Evolutionary conservation across 2,888 invertebrate genomes (phyloP), one percentile per base, ranked within the genome.

Genomic region (Sinopyrophorus schimmeli): DNA sequence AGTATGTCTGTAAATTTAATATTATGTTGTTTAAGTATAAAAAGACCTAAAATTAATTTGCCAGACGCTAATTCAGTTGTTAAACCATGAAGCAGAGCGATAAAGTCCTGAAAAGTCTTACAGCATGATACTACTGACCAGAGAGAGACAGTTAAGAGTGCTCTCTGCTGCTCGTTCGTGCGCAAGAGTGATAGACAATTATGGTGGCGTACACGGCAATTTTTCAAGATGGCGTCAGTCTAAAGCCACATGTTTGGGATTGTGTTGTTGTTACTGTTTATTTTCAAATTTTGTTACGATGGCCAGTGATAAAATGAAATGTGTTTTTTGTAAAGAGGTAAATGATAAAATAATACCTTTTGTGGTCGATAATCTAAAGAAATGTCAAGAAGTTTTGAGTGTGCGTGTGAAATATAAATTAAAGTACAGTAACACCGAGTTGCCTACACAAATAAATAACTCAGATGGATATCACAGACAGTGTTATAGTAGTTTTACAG

Each of bases 391-490:
- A 30, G 31, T 43, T 42, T 38, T 49, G 23, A 37, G 14, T 37
- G 11, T 39, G 32, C 42, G 42, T 30, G 2, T 43, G 6, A 49
- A 49, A 30, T 43, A 37, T 42, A 49, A 49, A 37, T 23, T 39
- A 9, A 38, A 46, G 5, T 46, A 40, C 11, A 35, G 7, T 39
- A 28, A 46, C 17, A 37, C 40, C 10, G 6, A 34, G 40, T 27
- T 50, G 34, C 44, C 50, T 28, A 28, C 6, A 2, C 6, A 34
- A 20, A 17, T 43, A 9, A 43, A 35, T 43, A 5, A 15, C 1
- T 18, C 28, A n/a, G 46, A 50, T 50, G 50, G 44, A 46, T 50
- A 50, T 40, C 44, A 46, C 12, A 46, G 35, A 50, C 44, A 50
- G 9, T 46, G 44, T 37, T 46, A 40, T 21, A 35, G 40, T 14